phyloP scores from a whole-genome alignment of 2,888 invertebrate genomes.

The Orchesella flavescens region DNA sequence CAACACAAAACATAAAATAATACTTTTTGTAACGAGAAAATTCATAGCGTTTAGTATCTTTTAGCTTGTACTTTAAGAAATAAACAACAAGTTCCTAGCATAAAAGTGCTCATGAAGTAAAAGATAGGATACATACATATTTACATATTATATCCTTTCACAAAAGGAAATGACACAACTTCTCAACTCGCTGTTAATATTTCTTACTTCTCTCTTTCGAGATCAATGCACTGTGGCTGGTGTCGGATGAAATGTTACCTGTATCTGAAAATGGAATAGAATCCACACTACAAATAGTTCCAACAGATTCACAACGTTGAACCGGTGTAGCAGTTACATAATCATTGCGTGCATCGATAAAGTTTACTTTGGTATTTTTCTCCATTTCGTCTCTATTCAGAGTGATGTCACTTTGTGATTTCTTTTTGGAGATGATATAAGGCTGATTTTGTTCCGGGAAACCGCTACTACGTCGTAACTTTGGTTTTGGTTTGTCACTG shows the following conservation, averaged over 20 bases:
- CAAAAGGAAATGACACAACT: no score
- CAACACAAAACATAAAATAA: no score
- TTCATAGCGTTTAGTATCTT: no score
- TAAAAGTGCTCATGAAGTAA: no score
- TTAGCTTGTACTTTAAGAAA: no score
- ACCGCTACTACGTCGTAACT: neutral
- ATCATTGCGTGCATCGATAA: slow-evolving; percentile 5
- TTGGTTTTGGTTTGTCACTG: slow-evolving; percentile 15
- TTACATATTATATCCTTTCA: no score
- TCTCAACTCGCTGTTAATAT: neutral
- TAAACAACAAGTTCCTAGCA: no score
- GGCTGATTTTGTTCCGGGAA: neutral
- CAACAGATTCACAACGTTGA: slow-evolving; percentile 42
- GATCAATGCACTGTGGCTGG: slow-evolving; percentile 54
- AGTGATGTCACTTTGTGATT: neutral
- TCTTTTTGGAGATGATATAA: neutral
- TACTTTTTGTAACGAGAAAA: no score
- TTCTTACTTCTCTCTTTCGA: neutral
- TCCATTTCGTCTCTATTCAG: neutral
- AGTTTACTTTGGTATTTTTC: slow-evolving; percentile 15
- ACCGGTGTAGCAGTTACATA: neutral
- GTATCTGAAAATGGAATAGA: slow-evolving; percentile 33
- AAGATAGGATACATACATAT: no score
- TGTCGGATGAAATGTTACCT: slow-evolving; percentile 57
- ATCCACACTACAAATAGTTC: slow-evolving; percentile 53